Percentiles rank a stretch among this genome's conserved stretches.
Conservation (phyloP, 2,797 vertebrate genomes). For the Strix occidentalis region DNA sequence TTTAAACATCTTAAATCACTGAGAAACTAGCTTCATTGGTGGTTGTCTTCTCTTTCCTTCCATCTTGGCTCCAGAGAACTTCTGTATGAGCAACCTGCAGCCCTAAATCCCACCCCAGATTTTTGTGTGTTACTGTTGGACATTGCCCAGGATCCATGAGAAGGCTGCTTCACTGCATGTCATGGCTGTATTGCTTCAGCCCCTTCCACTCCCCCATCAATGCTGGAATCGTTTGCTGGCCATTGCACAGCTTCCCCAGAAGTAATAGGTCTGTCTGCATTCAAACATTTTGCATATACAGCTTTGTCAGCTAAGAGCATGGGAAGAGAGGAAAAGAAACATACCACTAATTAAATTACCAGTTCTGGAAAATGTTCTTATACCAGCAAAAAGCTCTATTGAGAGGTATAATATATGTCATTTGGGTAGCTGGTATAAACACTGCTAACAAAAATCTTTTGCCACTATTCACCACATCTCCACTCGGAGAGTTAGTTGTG, state of each 20-base stretch:
- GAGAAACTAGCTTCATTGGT: neutral
- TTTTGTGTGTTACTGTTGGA: neutral
- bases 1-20: neutral
- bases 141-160: neutral
- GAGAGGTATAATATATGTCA: neutral
- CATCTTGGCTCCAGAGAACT: neutral
- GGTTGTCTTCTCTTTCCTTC: neutral
- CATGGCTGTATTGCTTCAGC: neutral
- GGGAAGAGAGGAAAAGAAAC: constrained; percentile 12
- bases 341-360: neutral
- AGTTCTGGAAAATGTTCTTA: neutral
- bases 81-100: neutral
- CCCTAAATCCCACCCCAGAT: neutral
- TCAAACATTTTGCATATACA: neutral
- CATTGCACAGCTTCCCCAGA: neutral
- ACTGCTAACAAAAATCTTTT: neutral
- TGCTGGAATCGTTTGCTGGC: neutral
- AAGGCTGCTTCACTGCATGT: neutral
- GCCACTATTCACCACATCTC: neutral
- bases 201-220: neutral
- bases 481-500: neutral
- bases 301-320: neutral
- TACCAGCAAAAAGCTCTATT: neutral
- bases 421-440: neutral
- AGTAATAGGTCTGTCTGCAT: neutral